Base-by-base conservation (phyloP, 2,113 vertebrate species). In the Pimephales promelas region DNA sequence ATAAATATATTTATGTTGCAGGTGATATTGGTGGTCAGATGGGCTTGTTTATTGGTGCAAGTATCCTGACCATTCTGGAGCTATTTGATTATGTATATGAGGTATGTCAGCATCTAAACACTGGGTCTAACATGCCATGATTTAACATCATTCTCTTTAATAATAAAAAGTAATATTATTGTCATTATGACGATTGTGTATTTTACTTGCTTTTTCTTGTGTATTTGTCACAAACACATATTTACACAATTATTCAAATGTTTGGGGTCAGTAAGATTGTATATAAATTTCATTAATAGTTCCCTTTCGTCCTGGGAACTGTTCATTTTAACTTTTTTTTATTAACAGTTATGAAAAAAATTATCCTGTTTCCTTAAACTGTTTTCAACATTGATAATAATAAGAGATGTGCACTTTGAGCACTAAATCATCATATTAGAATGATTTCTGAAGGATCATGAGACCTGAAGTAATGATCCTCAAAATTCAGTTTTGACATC, bases 11-110 rank as follows among this genome's bases (percentile, higher is more conserved):
- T 72, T 84, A 84, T 88, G 88, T 90, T 86, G 9, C 89, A 99
- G 98, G 98, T 92, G 98, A 99, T 86, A 99, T 99, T 74, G 98
- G 98, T 4, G 98, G 98, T 84, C 98, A 99, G 94, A 99, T 99
- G 98, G 98, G 98, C 87, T 90, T 99, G 66, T 99, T 99, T 86
- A 96, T 99, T 70, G 98, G 98, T 89, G 98, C 98, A 90, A 99
- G 98, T 94, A 97, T 99, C 93, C 96, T 99, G 81, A 99, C 98
- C 87, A 95, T 99, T 88, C 94, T 99, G 31, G 98, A 99, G 94
- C 96, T 99, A 87, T 98, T 99, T 79, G 98, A 99, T 89, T 99
- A 98, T 66, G 96, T 97, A 83, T 99, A 99, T 1, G 98, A 99
- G 98, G 98, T 98, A 89, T 94, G 95, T 82, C 72, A 36, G 47